Evolutionary conservation across 2,888 invertebrate species (phyloP), one percentile per base, ranked within the genome.

Genomic region (Archips crataeganus): DNA sequence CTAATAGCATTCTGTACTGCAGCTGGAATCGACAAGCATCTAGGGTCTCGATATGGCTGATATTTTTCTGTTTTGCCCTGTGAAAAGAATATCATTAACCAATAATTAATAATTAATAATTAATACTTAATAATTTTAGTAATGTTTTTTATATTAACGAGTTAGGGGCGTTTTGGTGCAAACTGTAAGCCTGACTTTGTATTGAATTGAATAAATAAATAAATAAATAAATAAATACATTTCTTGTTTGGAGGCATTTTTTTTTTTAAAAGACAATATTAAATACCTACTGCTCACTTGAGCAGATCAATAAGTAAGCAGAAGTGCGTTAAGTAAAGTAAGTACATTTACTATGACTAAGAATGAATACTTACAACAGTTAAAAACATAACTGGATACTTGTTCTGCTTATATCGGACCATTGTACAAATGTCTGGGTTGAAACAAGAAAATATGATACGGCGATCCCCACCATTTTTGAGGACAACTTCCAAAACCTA

Each of bases 401-500:
- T 97, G 92, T 99, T 99, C 93, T 99, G 99, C 85, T 99, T 99
- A 80, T 97, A 93, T 36, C 98, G 96, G 78, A 99, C 95, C 98
- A 99, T 98, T 2, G 97, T 96, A 88, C 99, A 99, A 79, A 99
- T 97, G 87, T 99, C 99, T 0, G 99, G 98, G 92, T 99, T 98
- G 90, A 99, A 99, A 82, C 98, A 98, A 0, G 98, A 98, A 84
- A 99, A 97, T 32, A 99, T 97, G 75, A 99, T 97, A 73, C 98
- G 96, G 15, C 99, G 95, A 9, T 95, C 94, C 3, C 96, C 97
- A 8, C 97, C 98, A 87, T 98, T 94, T 77, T 96, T 96, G 79
- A 99, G 91, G 0, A 99, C 97, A 23, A 97, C 97, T 88, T 97
- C 97, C 74, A 99, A 93, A 76, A 97, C 96, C 87, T 97, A 90